phyloP scores from a whole-genome alignment of 2,113 vertebrate species.

The Entomyzon cyanotis region DNA sequence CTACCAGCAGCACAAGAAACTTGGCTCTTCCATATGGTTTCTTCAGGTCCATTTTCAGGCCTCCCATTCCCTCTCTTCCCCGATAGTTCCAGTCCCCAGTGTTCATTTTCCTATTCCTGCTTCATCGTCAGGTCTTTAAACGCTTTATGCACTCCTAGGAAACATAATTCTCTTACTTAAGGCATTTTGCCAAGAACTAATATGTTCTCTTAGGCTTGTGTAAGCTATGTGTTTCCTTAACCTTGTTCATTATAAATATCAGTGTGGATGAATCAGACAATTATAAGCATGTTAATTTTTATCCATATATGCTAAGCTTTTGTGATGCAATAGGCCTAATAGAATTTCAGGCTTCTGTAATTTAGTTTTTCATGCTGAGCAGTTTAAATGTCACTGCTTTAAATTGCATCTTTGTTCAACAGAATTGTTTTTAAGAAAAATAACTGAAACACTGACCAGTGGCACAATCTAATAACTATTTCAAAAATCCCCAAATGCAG shows the following conservation, averaged over 20 bases:
- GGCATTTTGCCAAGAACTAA: background rate
- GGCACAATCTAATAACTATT: background rate
- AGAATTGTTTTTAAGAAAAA: background rate
- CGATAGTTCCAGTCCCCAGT: background rate
- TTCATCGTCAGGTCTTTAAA: background rate
- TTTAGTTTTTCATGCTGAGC: background rate
- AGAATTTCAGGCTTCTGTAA: background rate
- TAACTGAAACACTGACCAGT: background rate
- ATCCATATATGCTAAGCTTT: background rate
- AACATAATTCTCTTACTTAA: background rate
- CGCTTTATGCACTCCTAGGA: accelerated
- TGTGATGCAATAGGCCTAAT: background rate
- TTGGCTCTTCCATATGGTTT: accelerated
- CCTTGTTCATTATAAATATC: background rate
- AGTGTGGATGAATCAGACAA: background rate
- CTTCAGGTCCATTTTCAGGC: background rate
- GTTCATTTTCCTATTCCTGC: background rate
- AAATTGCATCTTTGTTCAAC: background rate
- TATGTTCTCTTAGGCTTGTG: background rate
- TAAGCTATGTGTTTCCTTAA: background rate
- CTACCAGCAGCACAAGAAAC: background rate
- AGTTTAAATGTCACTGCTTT: background rate
- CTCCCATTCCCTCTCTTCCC: background rate
- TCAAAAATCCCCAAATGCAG: accelerated
- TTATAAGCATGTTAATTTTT: background rate